Percentiles rank a stretch among this genome's conserved stretches.
Evolutionary conservation across 1,140 invertebrate species (phyloP).

Genomic region (Hycleus phaleratus): DNA sequence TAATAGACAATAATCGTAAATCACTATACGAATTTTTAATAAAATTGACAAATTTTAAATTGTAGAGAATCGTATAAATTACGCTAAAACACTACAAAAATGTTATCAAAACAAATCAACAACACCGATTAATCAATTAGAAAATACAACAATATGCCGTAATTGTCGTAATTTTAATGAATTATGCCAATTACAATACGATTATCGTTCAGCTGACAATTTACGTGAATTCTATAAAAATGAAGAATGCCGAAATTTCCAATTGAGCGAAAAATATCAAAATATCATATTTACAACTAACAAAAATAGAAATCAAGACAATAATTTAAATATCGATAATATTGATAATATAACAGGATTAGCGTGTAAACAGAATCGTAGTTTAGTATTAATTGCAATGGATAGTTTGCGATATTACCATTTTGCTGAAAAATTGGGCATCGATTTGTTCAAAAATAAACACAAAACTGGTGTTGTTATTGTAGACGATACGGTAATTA

Average conservation of each 20-base stretch:
- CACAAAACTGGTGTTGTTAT: conserved; percentile 65
- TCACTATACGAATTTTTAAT: not conserved
- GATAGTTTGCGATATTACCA: conserved; percentile 61
- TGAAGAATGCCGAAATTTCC: conserved; percentile 41
- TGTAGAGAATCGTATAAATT: too few species aligned
- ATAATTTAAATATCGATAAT: not conserved
- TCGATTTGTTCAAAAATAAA: conserved; percentile 51
- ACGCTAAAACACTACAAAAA: too few species aligned
- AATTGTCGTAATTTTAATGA: too few species aligned
- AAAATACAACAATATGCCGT: too few species aligned
- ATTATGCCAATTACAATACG: too few species aligned
- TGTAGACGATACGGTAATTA: conserved; percentile 60
- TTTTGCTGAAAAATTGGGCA: conserved; percentile 65
- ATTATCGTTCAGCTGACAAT: conserved; percentile 42
- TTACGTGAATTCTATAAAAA: conserved; percentile 37
- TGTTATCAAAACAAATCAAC: too few species aligned
- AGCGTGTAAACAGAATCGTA: conserved; percentile 55
- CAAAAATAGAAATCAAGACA: not conserved
- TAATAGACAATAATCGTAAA: too few species aligned
- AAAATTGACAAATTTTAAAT: too few species aligned
- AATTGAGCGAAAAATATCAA: conserved; percentile 41
- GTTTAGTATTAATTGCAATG: conserved; percentile 60
- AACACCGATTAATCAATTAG: too few species aligned
- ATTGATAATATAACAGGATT: conserved; percentile 32
- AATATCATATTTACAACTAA: conserved; percentile 25